Evolutionary conservation across 2,113 vertebrate species (phyloP), one percentile per base, ranked within the genome.

Genomic region (Rallus limicola): DNA sequence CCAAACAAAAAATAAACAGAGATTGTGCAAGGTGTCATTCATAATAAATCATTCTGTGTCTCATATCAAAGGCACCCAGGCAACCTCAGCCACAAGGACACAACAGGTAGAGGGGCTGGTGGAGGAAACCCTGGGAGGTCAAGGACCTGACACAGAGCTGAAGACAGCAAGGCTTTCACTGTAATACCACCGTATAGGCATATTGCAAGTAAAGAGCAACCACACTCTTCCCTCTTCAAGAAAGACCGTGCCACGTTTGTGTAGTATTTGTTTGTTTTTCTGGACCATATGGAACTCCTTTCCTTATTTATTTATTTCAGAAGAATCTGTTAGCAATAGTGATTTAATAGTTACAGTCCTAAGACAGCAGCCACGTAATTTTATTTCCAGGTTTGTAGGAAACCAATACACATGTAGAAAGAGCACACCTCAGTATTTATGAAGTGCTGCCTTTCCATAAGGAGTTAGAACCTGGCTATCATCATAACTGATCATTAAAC

Each of bases 401-500:
- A 97, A 76, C 28, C 42, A 80, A 23, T n/a, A 60, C 77, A 48
- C 33, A 89, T 4, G 9, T 21, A 89, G 40, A 67, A 86, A 82
- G 25, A 77, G 20, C 42, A 52, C 31, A 52, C 6, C 69, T 63
- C 23, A 48, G 46, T 88, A 93, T 89, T 87, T 94, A 92, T 64
- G 46, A 89, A 92, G 94, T 88, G 72, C 38, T 81, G 36, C 29
- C 29, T 83, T 91, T 83, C 78, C 42, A 40, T 90, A 80, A 85
- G 11, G 74, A 4, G 56, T 18, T 34, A 94, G 67, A 93, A 92
- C 26, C 92, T 96, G 92, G 67, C 58, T 92, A 82, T 71, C 92
- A 76, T 97, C 74, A 80, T 31, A 90, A 69, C 85, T 80, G 29
- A 70, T 92, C 86, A 82, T 96, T 91, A 90, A 87, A 90, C 65